Evolutionary conservation across 2,113 vertebrate genomes (phyloP), one percentile per base, ranked within the genome.

Genomic region (Callopanchax toddi): DNA sequence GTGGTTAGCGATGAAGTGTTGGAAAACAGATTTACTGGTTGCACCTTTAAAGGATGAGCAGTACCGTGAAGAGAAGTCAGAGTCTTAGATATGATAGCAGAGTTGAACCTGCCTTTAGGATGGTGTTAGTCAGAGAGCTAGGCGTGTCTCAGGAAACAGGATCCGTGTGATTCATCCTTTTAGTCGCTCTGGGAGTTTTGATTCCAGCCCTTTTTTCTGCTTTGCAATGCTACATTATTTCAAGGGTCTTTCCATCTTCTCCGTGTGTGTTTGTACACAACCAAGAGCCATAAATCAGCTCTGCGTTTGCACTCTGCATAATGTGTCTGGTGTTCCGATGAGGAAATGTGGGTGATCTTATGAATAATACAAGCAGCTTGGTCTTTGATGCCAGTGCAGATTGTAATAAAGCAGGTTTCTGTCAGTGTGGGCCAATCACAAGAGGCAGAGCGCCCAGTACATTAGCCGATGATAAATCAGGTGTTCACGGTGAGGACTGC

Each of bases 391-490:
- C 93, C 94, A 76, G 93, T 91, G 89, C 91, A 87, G 92, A 93
- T 94, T 94, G 95, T 95, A 95, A 95, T 87, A 86, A 88, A 87
- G 69, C 71, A 65, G 94, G 84, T 78, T 78, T 89, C 89, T 88
- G 68, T 88, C 92, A 90, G 90, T 74, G 81, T 53, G 86, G 81
- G 86, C 83, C 92, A 94, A 92, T 91, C 92, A 91, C 91, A 92
- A 95, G 93, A 92, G 88, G 89, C 93, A 89, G 93, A 94, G 92
- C 94, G 88, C 91, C 81, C 81, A 92, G 91, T 89, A 81, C 95
- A 95, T 97, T 96, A 95, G 93, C 94, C 89, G 93, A 91, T 92
- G 91, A 95, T 96, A 95, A 96, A 96, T 97, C 95, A 95, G 90
- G 86, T 90, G 37, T 73, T 76, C 68, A 60, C 71, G 57, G 72